Percentiles rank a stretch among this genome's conserved stretches.
These are phyloP conservation scores for Leptarthrus brevirostris DNA, from an alignment of 2,888 invertebrate species.

Conservation along the genomic window DNA sequence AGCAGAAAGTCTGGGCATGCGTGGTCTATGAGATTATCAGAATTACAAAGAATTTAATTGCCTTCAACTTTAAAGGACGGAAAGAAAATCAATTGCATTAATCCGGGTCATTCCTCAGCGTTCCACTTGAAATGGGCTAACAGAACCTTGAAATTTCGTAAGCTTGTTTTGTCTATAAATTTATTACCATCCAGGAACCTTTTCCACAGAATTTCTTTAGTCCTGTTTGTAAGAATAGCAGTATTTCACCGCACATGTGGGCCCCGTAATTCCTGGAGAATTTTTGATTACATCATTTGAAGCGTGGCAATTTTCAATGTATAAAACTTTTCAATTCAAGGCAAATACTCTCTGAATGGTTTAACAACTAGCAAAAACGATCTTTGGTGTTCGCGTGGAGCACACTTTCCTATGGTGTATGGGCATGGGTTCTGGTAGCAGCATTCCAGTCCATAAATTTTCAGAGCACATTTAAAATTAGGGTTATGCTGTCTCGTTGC, in stretches of 20 bases:
- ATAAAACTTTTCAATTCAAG: constrained; percentile 19
- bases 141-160: constrained; percentile 2
- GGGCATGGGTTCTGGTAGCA: not conserved
- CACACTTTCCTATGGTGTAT: not conserved
- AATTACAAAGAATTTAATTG: not conserved
- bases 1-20: no score
- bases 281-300: constrained; percentile 17
- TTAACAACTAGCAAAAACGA: not conserved
- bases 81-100: constrained; percentile 33
- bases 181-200: not conserved
- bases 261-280: not conserved
- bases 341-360: not conserved
- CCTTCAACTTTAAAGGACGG: not conserved
- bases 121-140: constrained; percentile 19
- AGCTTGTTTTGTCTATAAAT: not conserved
- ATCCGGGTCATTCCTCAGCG: constrained; percentile 22
- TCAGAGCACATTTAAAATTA: constrained; percentile 16
- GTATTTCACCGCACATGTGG: not conserved
- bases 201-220: no score
- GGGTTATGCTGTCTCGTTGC: constrained; percentile 12
- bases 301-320: not conserved
- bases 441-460: constrained; percentile 40
- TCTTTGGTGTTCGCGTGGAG: not conserved
- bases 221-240: no score
- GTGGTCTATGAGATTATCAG: not conserved